Base-by-base conservation (phyloP, 2,113 vertebrate genomes). In the Platycercus adscitus region DNA sequence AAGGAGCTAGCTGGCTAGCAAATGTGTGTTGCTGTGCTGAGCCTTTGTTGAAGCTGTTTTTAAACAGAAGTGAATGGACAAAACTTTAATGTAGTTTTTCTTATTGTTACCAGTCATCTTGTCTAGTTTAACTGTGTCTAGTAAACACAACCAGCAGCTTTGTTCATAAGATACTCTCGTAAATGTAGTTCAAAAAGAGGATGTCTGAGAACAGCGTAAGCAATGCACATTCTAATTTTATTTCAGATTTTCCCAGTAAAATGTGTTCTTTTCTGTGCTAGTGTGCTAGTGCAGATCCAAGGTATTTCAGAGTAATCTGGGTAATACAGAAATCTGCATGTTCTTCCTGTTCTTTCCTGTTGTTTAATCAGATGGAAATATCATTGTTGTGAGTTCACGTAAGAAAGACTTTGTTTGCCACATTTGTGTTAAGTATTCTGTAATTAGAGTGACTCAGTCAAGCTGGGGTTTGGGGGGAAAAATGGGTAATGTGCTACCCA, bases 1-100 rank as follows among this genome's bases (percentile, higher is more conserved):
- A 35, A 69, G 13, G 46, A 82, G 33, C 18, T 80, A 88, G 37
- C 44, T 95, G 65, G 65, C 83, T 70, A 95, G 52, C 13, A 5
- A 83, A 35, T 70, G 28, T 53, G 6, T 65, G 39, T 55, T 88
- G n/a, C 20, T 84, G 71, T n/a, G 11, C 63, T 13, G 10, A 76
- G 58, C 33, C 37, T 93, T 84, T 92, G 61, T 85, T 89, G 86
- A 86, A 90, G 52, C 72, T 93, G 39, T 41, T 75, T 11, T 90
- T 78, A 63, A 83, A 50, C 3, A n/a, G 44, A 20, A 91, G 39
- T 95, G 72, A 93, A 71, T 79, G 37, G 43, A 56, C 7, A 8
- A 69, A 77, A 47, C 35, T 92, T 78, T 21, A 71, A 46, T 71
- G 24, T 43, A 3, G 47, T 66, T 88, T 89, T 91, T 84, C 7